Base-by-base conservation (phyloP, 2,888 invertebrate species). In the Scelioninae gen. 1 region DNA sequence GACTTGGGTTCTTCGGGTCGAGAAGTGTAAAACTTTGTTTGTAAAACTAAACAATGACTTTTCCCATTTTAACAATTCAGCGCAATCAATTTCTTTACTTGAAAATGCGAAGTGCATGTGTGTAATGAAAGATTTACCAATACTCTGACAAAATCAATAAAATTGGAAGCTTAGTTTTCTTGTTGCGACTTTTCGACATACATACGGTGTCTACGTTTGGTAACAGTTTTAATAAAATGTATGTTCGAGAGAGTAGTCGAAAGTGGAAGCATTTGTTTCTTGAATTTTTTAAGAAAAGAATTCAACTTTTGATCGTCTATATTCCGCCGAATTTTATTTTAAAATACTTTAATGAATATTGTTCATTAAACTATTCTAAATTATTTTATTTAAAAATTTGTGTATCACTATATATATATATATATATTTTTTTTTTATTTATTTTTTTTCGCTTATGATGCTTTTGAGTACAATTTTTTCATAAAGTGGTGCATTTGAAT, bases 81-180 rank as follows among this genome's bases (percentile, higher is more conserved):
- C 11, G 53, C 56, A 40, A 55, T 68, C 31, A 47, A 69, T 58
- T 69, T 47, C 32, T 47, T 29, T 11, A n/a, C 32, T n/a, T 45
- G 40, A 56, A 69, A 23, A 45, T 68, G 29, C 40, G 34, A 31
- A 23, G 32, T 15, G 32, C 13, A 13, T 16, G 34, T 69, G 38
- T 56, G 56, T 69, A 43, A 56, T 53, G 68, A 69, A 49, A 69
- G 34, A 58, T 69, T 60, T 71, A 60, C 49, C 47, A 60, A 60
- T 16, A 38, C 16, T 16, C 7, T 32, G 55, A 56, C 10, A 45
- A 56, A 68, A 56, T 69, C 58, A 38, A 69, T 69, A 49, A 69
- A 69, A 69, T 58, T 47, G 15, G 31, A 38, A 13, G 40, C 63
- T 32, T 15, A 55, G 66, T 32, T 68, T 53, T 56, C 55, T 43